Evolutionary conservation across 2,113 vertebrate species (phyloP), one percentile per base, ranked within the genome.

Genomic region (Grammomys surdaster): DNA sequence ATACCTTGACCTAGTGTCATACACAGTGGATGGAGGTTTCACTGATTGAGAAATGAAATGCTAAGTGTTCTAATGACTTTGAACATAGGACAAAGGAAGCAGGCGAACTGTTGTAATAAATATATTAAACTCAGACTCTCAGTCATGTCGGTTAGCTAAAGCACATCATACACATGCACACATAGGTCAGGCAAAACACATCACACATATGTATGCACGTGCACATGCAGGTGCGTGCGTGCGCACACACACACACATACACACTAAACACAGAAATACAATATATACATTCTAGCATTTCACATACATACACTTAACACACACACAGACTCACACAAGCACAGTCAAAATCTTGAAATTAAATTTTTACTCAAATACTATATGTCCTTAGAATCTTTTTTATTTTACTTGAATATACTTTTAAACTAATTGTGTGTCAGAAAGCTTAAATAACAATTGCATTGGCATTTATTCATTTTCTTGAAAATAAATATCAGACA

Each of bases 41-140:
- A 19, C 31, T 93, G 76, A 82, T 73, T 94, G 46, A 91, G 43
- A 97, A 96, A 95, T 89, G 7, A 70, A 60, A 88, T 19, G 69
- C 19, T 48, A 51, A 90, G 20, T 58, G 7, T 88, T 91, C 89
- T 85, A 80, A 40, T 92, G 78, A 89, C 11, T 89, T 89, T 78
- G 48, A 3, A 12, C 56, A 65, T 13, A 88, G 12, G 6, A 72
- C 26, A 93, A 40, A 14, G 3, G 14, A 76, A 82, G 16, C 24
- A 75, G 67, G 4, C n/a, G 43, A 90, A 87, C 78, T 87, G 3
- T 60, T 87, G 31, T 75, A 36, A 28, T 67, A 89, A 94, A 46
- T 46, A 78, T 77, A 93, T 92, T 54, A 58, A 86, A 81, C 2
- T 84, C 40, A 77, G 58, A 82, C 11, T 70, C 46, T 11, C 31